Percentiles rank a stretch among this genome's conserved stretches.
phyloP scores from a whole-genome alignment of 2,888 invertebrate species.

The Hedya salicella region DNA sequence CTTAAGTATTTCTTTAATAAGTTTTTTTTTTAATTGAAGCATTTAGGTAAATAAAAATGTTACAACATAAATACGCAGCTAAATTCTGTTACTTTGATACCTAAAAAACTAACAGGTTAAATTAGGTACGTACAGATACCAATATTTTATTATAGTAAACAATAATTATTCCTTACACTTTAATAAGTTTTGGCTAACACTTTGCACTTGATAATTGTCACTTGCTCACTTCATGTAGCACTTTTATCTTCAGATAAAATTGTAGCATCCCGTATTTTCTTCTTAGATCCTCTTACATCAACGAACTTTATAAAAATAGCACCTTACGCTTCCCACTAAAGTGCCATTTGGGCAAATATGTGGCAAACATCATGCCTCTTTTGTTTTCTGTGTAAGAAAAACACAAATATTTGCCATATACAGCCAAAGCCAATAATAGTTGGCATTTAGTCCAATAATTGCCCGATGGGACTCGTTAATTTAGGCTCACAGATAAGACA shows the following conservation, averaged over 20 bases:
- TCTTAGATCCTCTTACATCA: background rate
- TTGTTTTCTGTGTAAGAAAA: background rate
- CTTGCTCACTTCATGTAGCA: constrained; percentile 33
- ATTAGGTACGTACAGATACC: background rate
- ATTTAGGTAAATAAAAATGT: too few relatives aligned
- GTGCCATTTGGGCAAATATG: background rate
- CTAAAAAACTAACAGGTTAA: background rate
- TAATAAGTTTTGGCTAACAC: constrained; percentile 42
- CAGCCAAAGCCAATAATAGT: background rate
- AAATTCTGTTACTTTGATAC: background rate
- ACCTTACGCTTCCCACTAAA: background rate
- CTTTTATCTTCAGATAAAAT: constrained; percentile 12
- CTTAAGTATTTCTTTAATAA: too few relatives aligned
- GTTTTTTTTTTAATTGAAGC: too few relatives aligned
- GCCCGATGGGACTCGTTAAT: background rate
- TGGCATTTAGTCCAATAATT: constrained; percentile 21
- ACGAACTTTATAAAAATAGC: background rate
- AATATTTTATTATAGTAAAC: constrained; percentile 2
- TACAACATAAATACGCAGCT: background rate
- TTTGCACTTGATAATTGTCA: constrained; percentile 41
- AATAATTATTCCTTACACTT: constrained; percentile 24
- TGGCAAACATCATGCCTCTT: background rate
- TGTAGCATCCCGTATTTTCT: constrained; percentile 24
- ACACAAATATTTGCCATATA: background rate
- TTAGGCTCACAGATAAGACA: background rate